These are phyloP conservation scores for Trialeurodes vaporariorum DNA, from an alignment of 1,140 invertebrate genomes.

Conservation along the genomic window DNA sequence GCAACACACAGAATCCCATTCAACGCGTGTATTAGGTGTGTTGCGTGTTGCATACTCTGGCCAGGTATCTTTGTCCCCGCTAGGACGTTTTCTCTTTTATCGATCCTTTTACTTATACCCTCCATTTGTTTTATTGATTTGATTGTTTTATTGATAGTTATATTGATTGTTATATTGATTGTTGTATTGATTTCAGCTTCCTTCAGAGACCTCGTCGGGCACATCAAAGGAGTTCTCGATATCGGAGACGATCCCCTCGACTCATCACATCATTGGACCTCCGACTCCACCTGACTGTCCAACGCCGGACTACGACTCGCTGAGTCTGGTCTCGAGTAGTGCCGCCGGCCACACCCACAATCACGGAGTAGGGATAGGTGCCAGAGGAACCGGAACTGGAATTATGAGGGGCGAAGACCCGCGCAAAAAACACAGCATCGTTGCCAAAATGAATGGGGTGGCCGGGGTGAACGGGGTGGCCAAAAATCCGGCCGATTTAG, in stretches of 20 bases:
- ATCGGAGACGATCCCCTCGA: constrained; percentile 13
- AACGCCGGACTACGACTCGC: constrained; percentile 47
- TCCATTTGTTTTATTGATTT: no score
- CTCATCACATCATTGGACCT: constrained; percentile 18
- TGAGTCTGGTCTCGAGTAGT: constrained; percentile 26
- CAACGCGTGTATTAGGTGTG: no score
- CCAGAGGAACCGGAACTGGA: background rate
- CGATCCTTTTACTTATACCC: no score
- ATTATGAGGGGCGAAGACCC: no score
- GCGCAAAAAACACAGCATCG: no score
- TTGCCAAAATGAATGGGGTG: constrained; percentile 1
- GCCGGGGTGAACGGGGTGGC: no score
- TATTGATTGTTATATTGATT: no score
- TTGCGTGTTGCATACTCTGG: no score
- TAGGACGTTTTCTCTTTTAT: no score
- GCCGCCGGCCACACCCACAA: background rate
- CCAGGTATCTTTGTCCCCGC: no score
- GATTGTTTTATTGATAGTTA: no score
- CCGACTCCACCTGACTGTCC: constrained; percentile 41
- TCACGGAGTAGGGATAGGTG: background rate
- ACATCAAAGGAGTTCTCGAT: background rate
- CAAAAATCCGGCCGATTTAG: constrained; percentile 35
- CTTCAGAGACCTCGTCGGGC: background rate
- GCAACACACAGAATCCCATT: no score
- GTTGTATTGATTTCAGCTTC: background rate